Base-by-base conservation (phyloP, 2,888 invertebrate species). In the Troides aeacus region DNA sequence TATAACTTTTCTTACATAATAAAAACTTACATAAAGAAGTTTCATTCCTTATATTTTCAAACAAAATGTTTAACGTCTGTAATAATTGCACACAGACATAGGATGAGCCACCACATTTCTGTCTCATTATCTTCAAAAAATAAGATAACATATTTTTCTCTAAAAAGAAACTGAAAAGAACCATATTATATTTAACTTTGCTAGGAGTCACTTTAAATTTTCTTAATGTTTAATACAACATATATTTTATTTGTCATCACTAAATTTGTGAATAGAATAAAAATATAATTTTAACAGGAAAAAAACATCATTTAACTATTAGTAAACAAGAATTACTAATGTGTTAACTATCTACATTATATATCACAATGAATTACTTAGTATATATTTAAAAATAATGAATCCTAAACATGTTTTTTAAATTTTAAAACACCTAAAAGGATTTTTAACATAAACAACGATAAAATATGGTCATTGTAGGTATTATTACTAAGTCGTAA, bases 101-200 rank as follows among this genome's bases (percentile, higher is more conserved):
- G 74, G 98, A 97, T 0, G 96, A 95, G 17, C 96, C 96, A 10
- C 99, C 99, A 92, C 97, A 98, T 85, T 98, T 97, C 87, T 99
- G 99, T 81, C 98, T 95, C 97, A 99, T 98, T 75, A 99, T 99
- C 77, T 97, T 96, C 77, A 99, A 90, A 88, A 99, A 99, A 89
- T 99, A 99, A 8, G 98, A 97, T 53, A 99, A 93, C 99, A 99
- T 99, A 83, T 99, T 99, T 86, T 99, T 99, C 89, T 99, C 99
- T 84, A 99, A 92, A 88, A 99, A 99, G 90, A 99, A 99, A 84
- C 99, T 99, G 91, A 73, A 94, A 94, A 74, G 57, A 67, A 30
- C 23, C 12, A 1, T 0, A 50, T 50, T 12, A 46, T 12, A 50
- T 50, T 50, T 50, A 17, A 50, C 50, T 15, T 18, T 18, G 18